phyloP scores from a whole-genome alignment of 2,113 vertebrate genomes.

The Brevimyrus niger region DNA sequence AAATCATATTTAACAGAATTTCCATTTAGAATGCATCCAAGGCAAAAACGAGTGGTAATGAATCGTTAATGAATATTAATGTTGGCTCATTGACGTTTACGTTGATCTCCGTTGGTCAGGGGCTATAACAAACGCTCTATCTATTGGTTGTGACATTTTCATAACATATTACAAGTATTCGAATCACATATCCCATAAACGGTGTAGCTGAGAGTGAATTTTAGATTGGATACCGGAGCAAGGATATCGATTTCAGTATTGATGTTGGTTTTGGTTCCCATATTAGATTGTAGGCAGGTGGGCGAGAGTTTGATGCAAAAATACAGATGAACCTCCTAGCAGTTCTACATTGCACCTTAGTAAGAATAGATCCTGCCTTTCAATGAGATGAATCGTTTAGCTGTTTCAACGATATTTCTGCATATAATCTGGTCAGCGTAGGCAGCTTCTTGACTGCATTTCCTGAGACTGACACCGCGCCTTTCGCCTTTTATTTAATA shows the following conservation, averaged over 20 bases:
- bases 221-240: not conserved
- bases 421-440: conserved; percentile 35
- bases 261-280: not conserved
- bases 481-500: conserved; percentile 27
- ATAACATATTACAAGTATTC: not conserved
- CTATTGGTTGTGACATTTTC: not conserved
- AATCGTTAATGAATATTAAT: conserved; percentile 6
- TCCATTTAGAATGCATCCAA: not conserved
- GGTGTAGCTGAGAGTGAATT: not conserved
- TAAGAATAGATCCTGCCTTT: not conserved
- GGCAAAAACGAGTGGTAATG: not conserved
- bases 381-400: conserved; percentile 32
- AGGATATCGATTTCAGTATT: not conserved
- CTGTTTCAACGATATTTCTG: conserved; percentile 33
- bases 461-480: conserved; percentile 20
- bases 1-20: not conserved
- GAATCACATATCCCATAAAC: not conserved
- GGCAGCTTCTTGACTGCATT: conserved; percentile 24
- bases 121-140: not conserved
- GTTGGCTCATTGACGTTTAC: not conserved
- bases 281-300: not conserved
- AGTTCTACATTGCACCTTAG: not conserved
- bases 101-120: not conserved
- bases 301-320: not conserved
- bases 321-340: not conserved